phyloP scores from a whole-genome alignment of 2,113 vertebrate species.

The Nycticryphes semicollaris region DNA sequence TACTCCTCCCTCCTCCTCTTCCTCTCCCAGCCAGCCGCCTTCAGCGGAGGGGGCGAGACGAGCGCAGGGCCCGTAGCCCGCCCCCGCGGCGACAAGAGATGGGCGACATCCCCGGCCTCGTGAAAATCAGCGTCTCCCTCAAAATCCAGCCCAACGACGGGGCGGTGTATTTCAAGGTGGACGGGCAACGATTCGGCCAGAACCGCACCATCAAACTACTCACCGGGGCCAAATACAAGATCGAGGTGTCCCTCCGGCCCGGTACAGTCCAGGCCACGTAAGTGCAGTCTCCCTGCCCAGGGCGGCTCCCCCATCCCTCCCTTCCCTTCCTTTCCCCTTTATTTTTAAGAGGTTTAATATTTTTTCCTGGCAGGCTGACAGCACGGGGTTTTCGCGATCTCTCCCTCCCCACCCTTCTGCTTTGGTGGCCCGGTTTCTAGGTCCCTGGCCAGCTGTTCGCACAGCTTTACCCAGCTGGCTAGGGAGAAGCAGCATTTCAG shows the following conservation, averaged over 20 bases:
- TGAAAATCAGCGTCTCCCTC: constrained; percentile 89
- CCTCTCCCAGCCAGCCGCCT: neutral
- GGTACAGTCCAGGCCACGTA: constrained; percentile 89
- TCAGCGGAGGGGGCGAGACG: constrained; percentile 2
- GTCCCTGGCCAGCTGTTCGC: neutral
- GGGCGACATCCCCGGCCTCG: constrained; percentile 86
- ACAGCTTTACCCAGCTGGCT: neutral
- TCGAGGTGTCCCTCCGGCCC: constrained; percentile 90
- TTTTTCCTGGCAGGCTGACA: constrained; percentile 50
- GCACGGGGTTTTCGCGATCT: neutral
- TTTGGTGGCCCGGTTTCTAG: neutral
- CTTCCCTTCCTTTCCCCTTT: neutral
- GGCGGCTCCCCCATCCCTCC: neutral
- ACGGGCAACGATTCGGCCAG: constrained; percentile 93
- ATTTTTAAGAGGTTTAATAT: constrained; percentile 47
- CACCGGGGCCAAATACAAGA: constrained; percentile 93
- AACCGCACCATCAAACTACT: constrained; percentile 95
- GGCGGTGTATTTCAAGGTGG: constrained; percentile 92
- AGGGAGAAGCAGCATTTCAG: fast-evolving
- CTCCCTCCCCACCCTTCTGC: neutral
- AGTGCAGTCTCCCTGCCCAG: constrained; percentile 58
- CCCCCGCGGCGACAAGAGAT: constrained; percentile 62
- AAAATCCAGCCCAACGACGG: constrained; percentile 93
- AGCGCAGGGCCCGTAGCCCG: neutral
- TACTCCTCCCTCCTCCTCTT: constrained; percentile 43